These are phyloP conservation scores for Sphecodes monilicornis DNA, from an alignment of 2,888 invertebrate species.

Conservation along the genomic window DNA sequence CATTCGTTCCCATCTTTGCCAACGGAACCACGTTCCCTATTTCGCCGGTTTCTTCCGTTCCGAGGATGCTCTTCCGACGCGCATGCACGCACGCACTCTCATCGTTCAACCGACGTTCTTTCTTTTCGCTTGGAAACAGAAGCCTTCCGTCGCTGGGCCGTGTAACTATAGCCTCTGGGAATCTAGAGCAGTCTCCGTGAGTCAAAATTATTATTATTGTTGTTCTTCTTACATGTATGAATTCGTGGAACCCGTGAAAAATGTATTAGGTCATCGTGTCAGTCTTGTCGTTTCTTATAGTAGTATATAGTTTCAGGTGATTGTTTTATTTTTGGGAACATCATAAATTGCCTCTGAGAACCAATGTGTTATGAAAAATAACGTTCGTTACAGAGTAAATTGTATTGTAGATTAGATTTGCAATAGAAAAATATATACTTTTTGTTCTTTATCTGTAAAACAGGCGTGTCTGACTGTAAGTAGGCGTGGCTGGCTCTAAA, in stretches of 20 bases:
- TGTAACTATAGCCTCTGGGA: constrained; percentile 77
- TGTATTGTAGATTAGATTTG: neutral
- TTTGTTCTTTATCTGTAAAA: too few species aligned
- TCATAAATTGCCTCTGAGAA: too few species aligned
- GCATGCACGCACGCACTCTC: neutral
- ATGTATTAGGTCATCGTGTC: too few species aligned
- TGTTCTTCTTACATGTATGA: too few species aligned
- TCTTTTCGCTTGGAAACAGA: neutral
- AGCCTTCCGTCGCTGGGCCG: constrained; percentile 59
- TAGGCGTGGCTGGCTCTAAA: neutral
- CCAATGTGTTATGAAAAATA: neutral
- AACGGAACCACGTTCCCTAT: neutral
- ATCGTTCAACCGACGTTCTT: neutral
- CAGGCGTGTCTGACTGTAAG: too few species aligned
- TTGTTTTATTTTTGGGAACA: too few species aligned
- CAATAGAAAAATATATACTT: too few species aligned
- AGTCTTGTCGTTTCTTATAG: too few species aligned
- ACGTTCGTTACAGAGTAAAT: neutral
- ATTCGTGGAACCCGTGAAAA: too few species aligned
- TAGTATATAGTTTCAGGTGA: too few species aligned
- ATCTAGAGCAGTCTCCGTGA: neutral
- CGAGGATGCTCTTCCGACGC: constrained; percentile 20
- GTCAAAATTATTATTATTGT: neutral
- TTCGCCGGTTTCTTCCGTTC: neutral
- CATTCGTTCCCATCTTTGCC: constrained; percentile 40